Evolutionary conservation across 2,113 vertebrate genomes (phyloP), one percentile per base, ranked within the genome.

Genomic region (Zeus faber): DNA sequence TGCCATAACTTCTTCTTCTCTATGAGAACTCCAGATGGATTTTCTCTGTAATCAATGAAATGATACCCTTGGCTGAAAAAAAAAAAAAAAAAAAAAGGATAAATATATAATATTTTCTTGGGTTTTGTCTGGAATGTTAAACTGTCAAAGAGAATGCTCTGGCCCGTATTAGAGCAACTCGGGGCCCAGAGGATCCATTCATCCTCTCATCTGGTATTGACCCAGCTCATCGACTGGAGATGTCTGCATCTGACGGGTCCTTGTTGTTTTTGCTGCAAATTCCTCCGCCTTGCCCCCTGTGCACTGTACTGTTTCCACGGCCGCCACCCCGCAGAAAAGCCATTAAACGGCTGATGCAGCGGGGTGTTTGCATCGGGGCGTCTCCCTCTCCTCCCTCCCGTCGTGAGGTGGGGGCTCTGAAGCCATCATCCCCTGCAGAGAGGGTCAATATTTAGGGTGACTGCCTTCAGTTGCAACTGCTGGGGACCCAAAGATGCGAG

Each of bases 181-280:
- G 41, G 2, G 5, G 29, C n/a, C 70, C 45, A 52, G 29, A 33
- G 64, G 58, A 64, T 81, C 76, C 70, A 69, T 66, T 35, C 1
- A n/a, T 43, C 33, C 31, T 46, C 55, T n/a, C 17, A 23, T 69
- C 62, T 77, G 58, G 68, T 76, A 76, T 77, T 87, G 83, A 79
- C 72, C 76, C 66, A 50, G 54, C 37, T 47, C 61, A 55, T 44
- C 55, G 45, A 25, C 67, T 43, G 37, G 31, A 37, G 61, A 78
- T 63, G 54, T 58, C 63, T 70, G 53, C 68, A 67, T 65, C 41
- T 16, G 31, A 66, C 63, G 46, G 43, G n/a, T 20, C 59, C 33
- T 52, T 63, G 70, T 60, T 74, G 52, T 76, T 74, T n/a, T 74
- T 71, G 27, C 50, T 16, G 39, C 40, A 63, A 24, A 62, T 76